phyloP scores from a whole-genome alignment of 92 coral and sea anemone genomes.

The Diadumene lineata region DNA sequence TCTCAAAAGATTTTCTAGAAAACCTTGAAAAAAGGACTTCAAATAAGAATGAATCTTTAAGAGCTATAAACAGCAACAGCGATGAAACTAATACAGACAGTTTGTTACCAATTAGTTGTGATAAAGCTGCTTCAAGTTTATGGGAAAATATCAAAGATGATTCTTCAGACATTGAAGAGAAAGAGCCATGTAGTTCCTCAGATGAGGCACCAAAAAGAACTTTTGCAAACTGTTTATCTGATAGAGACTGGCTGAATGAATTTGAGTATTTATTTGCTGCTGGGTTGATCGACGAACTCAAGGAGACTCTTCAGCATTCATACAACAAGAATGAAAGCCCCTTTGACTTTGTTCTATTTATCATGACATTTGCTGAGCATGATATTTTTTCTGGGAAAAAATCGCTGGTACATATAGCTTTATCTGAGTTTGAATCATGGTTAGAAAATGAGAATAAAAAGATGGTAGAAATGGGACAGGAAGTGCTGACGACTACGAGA shows the following conservation, averaged over 20 bases:
- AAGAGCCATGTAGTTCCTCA: background rate
- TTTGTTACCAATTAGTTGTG: background rate
- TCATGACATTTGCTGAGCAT: conserved; percentile 66
- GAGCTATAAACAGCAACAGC: background rate
- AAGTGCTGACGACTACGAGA: conserved; percentile 47
- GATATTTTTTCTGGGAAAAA: conserved; percentile 77
- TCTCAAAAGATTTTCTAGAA: conserved; percentile 46
- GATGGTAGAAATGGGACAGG: conserved; percentile 33
- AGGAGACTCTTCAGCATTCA: conserved; percentile 43
- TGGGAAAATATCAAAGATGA: background rate
- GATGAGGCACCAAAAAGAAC: conserved; percentile 3
- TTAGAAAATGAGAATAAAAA: conserved; percentile 46
- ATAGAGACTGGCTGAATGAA: conserved; percentile 72
- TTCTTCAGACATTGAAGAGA: background rate
- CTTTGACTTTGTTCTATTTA: conserved; percentile 64
- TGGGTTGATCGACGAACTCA: conserved; percentile 48
- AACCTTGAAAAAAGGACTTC: conserved; percentile 18
- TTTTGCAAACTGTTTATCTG: conserved; percentile 34
- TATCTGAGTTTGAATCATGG: conserved; percentile 80
- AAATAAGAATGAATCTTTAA: background rate
- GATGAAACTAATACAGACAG: no score
- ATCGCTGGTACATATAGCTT: conserved; percentile 79
- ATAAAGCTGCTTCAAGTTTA: background rate
- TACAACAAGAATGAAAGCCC: conserved; percentile 51
- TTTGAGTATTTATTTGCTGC: conserved; percentile 67